These are phyloP conservation scores for Lordiphosa clarofinis DNA, from an alignment of 1,140 invertebrate species.

Conservation along the genomic window DNA sequence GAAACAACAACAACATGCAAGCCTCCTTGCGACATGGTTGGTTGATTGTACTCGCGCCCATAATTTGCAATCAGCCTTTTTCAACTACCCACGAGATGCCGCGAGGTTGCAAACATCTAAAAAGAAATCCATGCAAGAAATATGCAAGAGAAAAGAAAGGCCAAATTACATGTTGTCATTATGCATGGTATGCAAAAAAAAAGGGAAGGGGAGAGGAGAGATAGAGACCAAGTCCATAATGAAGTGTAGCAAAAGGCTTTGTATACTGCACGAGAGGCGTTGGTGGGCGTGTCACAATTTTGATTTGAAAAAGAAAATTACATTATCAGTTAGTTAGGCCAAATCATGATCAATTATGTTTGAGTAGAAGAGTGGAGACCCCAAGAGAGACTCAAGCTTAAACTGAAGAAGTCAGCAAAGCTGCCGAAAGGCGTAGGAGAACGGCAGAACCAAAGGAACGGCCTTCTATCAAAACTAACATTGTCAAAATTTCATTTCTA, in stretches of 20 bases:
- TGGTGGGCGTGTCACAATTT: conserved; percentile 21
- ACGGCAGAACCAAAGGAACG: too few relatives aligned
- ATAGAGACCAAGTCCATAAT: conserved; percentile 30
- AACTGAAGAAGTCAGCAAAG: too few relatives aligned
- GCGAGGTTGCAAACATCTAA: conserved; percentile 21
- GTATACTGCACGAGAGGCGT: conserved; percentile 11
- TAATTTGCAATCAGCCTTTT: conserved; percentile 46
- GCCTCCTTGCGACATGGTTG: background rate
- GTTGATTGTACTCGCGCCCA: conserved; percentile 13
- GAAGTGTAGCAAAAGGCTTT: conserved; percentile 57
- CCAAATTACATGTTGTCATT: conserved; percentile 71
- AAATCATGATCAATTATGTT: too few relatives aligned
- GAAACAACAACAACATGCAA: too few relatives aligned
- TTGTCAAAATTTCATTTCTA: too few relatives aligned
- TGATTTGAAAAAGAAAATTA: conserved; percentile 42
- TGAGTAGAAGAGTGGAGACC: too few relatives aligned
- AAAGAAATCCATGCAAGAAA: conserved; percentile 25
- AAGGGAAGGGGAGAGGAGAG: too few relatives aligned
- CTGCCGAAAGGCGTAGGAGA: too few relatives aligned
- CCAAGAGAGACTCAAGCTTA: too few relatives aligned
- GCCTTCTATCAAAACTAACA: too few relatives aligned
- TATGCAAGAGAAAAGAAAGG: conserved; percentile 56
- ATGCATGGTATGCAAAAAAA: conserved; percentile 42
- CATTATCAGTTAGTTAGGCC: too few relatives aligned
- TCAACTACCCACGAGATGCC: conserved; percentile 41